A percentile compares a stretch with the other conserved stretches of the same genome.
phyloP scores from a whole-genome alignment of 2,888 invertebrate genomes.

The Digitonthophagus gazella region DNA sequence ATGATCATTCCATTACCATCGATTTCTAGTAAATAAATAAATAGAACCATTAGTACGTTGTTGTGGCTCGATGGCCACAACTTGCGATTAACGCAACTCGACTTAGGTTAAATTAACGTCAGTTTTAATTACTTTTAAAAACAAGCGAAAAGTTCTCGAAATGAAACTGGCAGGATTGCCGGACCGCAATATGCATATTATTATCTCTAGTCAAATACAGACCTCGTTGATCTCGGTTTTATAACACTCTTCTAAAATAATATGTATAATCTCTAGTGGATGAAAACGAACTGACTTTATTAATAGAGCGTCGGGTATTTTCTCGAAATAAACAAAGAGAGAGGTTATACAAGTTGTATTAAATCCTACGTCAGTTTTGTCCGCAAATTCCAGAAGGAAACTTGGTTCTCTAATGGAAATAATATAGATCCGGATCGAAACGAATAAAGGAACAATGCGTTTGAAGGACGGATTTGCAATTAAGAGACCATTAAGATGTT shows the following conservation, averaged over 20 bases:
- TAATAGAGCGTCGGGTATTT: too few species aligned
- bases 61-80: too few species aligned
- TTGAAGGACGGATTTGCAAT: constrained; percentile 29
- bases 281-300: background rate
- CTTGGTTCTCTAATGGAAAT: background rate
- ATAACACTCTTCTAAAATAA: background rate
- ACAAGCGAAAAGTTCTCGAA: too few species aligned
- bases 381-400: background rate
- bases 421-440: background rate
- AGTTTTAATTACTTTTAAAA: too few species aligned
- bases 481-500: constrained; percentile 41
- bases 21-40: background rate
- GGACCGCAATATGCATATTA: background rate
- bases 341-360: background rate
- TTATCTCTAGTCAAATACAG: background rate
- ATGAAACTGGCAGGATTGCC: too few species aligned
- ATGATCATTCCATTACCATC: background rate
- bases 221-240: background rate
- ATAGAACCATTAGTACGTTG: background rate
- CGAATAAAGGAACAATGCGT: background rate
- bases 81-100: background rate
- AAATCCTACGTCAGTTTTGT: background rate
- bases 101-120: too few species aligned
- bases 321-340: background rate
- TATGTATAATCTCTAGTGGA: background rate